These are phyloP conservation scores for Caenorhabditis sp. DNA, from an alignment of 2,888 invertebrate species.

Conservation along the genomic window DNA sequence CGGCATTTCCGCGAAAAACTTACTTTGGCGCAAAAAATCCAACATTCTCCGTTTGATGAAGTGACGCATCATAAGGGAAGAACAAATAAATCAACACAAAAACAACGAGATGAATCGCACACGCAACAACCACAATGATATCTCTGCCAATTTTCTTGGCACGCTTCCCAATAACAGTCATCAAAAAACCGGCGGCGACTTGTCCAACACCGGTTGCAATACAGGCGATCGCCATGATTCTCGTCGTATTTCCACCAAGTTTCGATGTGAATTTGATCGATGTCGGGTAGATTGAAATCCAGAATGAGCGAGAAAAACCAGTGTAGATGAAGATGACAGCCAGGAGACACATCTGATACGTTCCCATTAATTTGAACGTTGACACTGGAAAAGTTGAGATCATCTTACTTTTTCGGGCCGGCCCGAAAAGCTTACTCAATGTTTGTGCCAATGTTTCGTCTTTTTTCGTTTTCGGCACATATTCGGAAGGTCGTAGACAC, in stretches of 20 bases:
- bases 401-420: too few species aligned
- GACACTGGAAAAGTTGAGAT: constrained; percentile 11
- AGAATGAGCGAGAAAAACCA: constrained; percentile 35
- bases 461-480: constrained; percentile 23
- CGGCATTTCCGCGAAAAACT: not conserved
- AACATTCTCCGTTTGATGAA: constrained; percentile 20
- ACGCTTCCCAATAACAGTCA: constrained; percentile 21
- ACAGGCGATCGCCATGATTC: constrained; percentile 20
- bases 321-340: constrained; percentile 31
- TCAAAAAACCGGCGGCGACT: constrained; percentile 25
- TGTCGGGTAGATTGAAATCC: constrained; percentile 39
- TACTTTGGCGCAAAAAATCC: constrained; percentile 27
- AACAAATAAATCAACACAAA: constrained; percentile 20
- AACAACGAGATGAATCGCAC: constrained; percentile 12
- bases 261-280: constrained; percentile 35
- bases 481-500: constrained; percentile 16
- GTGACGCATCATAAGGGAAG: constrained; percentile 34
- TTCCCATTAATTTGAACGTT: constrained; percentile 25
- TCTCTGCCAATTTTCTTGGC: constrained; percentile 27
- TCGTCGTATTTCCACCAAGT: constrained; percentile 30
- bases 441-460: constrained; percentile 12
- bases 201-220: constrained; percentile 40
- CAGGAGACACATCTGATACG: constrained; percentile 21
- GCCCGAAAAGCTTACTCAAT: constrained; percentile 12
- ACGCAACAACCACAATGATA: constrained; percentile 19